Conservation (phyloP, 1,140 invertebrate genomes). For the Drosophila bifasciata region DNA sequence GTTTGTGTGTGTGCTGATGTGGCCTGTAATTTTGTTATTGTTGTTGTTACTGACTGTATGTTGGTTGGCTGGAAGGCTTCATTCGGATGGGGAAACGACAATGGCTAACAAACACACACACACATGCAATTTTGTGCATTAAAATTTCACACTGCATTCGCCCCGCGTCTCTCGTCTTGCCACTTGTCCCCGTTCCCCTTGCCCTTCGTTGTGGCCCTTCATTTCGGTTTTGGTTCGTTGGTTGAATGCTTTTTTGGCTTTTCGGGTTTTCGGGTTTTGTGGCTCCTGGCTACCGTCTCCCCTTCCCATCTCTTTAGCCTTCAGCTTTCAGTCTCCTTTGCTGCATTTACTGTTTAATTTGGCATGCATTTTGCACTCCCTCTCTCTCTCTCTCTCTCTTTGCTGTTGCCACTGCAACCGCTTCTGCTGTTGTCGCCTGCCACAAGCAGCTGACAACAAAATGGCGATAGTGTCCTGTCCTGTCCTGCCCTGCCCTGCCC, state of each 20-base stretch:
- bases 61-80: conserved; percentile 58
- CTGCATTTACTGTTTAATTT: conserved; percentile 61
- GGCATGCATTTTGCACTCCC: conserved; percentile 56
- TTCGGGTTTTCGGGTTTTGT: conserved; percentile 46
- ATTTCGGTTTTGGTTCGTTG: conserved; percentile 38
- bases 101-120: conserved; percentile 45
- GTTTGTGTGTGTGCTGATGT: conserved; percentile 26
- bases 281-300: conserved; percentile 10
- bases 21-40: conserved; percentile 50
- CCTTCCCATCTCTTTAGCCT: conserved; percentile 23
- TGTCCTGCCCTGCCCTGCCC: not conserved
- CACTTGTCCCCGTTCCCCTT: not conserved
- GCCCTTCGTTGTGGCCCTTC: conserved; percentile 35
- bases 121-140: conserved; percentile 70
- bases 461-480: conserved; percentile 57
- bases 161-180: conserved; percentile 2
- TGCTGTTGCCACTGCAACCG: not conserved
- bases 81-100: conserved; percentile 20
- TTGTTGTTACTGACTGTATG: conserved; percentile 58
- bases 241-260: conserved; percentile 72
- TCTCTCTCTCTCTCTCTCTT: conserved; percentile 7
- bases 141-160: conserved; percentile 72
- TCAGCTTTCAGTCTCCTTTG: conserved; percentile 24
- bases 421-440: conserved; percentile 66
- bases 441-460: conserved; percentile 74